A percentile compares a stretch with the other conserved stretches of the same genome.
Evolutionary conservation across 2,888 invertebrate species (phyloP).

Genomic region (Diplazon laetatorius): DNA sequence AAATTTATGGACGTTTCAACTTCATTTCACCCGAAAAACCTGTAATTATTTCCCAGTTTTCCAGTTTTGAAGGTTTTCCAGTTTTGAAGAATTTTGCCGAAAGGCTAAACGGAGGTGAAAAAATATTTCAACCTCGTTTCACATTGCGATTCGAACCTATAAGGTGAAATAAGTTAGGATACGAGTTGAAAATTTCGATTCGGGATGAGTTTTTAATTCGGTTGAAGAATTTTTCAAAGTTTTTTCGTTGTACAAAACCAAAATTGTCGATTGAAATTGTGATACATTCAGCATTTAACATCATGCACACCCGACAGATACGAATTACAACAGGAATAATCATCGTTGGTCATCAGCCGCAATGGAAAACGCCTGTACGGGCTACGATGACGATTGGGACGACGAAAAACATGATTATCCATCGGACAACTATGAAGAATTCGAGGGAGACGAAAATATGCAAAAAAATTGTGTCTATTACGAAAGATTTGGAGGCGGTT

Average conservation of each 20-base stretch:
- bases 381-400: neutral
- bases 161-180: too few relatives aligned
- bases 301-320: neutral
- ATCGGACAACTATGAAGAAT: slow-evolving; percentile 23
- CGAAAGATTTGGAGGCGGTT: slow-evolving; percentile 30
- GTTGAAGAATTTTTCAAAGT: too few relatives aligned
- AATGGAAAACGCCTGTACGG: neutral
- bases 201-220: too few relatives aligned
- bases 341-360: neutral
- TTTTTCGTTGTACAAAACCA: neutral
- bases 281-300: neutral
- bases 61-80: too few relatives aligned
- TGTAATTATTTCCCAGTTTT: too few relatives aligned
- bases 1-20: too few relatives aligned
- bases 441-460: neutral
- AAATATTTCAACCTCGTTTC: too few relatives aligned
- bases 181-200: too few relatives aligned
- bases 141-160: too few relatives aligned
- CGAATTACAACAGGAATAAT: slow-evolving; percentile 36
- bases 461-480: neutral
- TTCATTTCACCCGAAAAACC: too few relatives aligned
- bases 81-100: too few relatives aligned
- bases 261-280: neutral
- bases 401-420: neutral
- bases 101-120: too few relatives aligned